Evolutionary conservation across 2,888 invertebrate species (phyloP).

Genomic region (Drosophila tanythrix): DNA sequence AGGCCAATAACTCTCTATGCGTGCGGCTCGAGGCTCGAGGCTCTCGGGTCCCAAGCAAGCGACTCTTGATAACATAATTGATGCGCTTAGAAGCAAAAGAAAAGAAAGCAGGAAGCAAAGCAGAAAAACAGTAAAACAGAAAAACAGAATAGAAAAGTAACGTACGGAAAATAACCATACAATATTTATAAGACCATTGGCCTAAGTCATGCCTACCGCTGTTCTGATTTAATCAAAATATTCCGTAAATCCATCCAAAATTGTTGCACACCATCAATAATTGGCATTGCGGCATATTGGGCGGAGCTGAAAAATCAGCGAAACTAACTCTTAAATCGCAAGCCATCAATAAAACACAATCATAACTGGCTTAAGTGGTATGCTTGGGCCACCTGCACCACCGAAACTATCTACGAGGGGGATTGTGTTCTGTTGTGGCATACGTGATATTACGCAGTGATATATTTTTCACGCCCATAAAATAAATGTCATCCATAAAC

Average conservation of each 20-base stretch:
- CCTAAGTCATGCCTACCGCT: slow-evolving; percentile 31
- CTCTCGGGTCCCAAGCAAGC: slow-evolving; percentile 10
- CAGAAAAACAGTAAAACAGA: slow-evolving; percentile 5
- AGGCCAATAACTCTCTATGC: slow-evolving; percentile 80
- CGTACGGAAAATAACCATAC: neutral
- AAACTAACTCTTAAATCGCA: slow-evolving; percentile 60
- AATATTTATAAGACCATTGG: slow-evolving; percentile 7
- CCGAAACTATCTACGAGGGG: slow-evolving; percentile 32
- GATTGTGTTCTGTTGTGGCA: neutral
- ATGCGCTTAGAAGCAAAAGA: slow-evolving; percentile 40
- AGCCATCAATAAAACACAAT: slow-evolving; percentile 70
- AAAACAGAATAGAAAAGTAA: neutral
- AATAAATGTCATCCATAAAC: slow-evolving; percentile 80
- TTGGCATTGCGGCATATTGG: slow-evolving; percentile 22
- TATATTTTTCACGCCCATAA: slow-evolving; percentile 77
- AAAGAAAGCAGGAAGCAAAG: slow-evolving; percentile 7
- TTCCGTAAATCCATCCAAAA: slow-evolving; percentile 37
- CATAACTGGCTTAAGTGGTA: slow-evolving; percentile 70
- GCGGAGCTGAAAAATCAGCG: slow-evolving; percentile 28
- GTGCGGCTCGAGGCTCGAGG: slow-evolving; percentile 10
- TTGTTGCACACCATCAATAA: slow-evolving; percentile 55
- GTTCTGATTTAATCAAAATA: slow-evolving; percentile 66
- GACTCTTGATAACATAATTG: slow-evolving; percentile 61
- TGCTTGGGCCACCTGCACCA: slow-evolving; percentile 18
- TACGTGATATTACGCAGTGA: slow-evolving; percentile 26